Percentiles rank a stretch among this genome's conserved stretches.
Conservation (phyloP, 1,140 invertebrate species). For the Magallana gigas region DNA sequence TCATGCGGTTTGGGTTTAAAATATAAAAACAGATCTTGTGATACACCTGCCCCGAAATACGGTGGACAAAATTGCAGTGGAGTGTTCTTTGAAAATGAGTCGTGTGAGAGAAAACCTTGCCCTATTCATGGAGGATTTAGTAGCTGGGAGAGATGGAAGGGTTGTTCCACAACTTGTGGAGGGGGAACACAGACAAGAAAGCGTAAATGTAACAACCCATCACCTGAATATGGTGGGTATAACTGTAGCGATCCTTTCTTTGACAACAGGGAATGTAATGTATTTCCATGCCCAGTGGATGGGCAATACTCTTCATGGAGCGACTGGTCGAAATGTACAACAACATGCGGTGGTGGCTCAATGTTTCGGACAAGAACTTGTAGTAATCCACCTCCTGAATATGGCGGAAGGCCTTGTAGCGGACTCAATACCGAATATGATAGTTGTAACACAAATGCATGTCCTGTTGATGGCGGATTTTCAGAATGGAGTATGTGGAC, state of each 20-base stretch:
- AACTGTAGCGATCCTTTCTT: constrained; percentile 38
- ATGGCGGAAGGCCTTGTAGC: constrained; percentile 69
- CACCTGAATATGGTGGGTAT: constrained; percentile 59
- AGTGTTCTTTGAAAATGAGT: not conserved
- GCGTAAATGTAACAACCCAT: constrained; percentile 74
- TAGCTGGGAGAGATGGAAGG: constrained; percentile 72
- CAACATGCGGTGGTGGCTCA: constrained; percentile 74
- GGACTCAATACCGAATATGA: constrained; percentile 65
- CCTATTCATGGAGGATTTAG: constrained; percentile 74
- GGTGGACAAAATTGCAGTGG: constrained; percentile 13
- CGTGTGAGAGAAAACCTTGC: not conserved
- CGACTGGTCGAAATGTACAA: constrained; percentile 77
- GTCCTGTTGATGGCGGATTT: not conserved
- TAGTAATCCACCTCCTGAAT: constrained; percentile 69
- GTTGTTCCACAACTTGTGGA: constrained; percentile 74
- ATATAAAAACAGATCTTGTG: not conserved
- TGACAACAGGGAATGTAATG: constrained; percentile 68
- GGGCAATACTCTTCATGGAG: constrained; percentile 82
- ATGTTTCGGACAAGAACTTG: constrained; percentile 70
- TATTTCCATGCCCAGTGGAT: constrained; percentile 64
- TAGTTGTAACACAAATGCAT: constrained; percentile 61
- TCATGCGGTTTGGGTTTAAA: constrained; percentile 4
- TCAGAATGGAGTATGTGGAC: not conserved
- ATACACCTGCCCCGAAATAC: not conserved
- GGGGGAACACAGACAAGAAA: constrained; percentile 73